Evolutionary conservation across 2,113 vertebrate genomes (phyloP).

Genomic region (Brachyistius frenatus): DNA sequence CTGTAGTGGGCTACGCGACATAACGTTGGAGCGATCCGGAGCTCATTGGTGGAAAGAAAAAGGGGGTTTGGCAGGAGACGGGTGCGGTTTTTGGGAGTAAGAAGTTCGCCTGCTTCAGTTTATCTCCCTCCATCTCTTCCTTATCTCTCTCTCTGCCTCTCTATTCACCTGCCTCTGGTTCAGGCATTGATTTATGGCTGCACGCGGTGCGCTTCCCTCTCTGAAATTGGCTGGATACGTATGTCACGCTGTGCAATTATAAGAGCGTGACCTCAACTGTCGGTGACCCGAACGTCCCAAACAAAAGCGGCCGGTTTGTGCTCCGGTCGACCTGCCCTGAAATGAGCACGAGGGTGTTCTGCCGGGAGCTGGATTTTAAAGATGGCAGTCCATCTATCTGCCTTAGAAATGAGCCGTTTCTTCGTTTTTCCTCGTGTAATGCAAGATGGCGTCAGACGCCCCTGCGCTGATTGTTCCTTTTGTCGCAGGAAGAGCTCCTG

Average conservation of each 20-base stretch:
- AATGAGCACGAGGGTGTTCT: not conserved
- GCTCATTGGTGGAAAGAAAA: slow-evolving; percentile 16
- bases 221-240: slow-evolving; percentile 65
- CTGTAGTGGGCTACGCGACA: not conserved
- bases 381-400: not conserved
- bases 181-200: slow-evolving; percentile 66
- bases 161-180: slow-evolving; percentile 50
- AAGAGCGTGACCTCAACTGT: slow-evolving; percentile 59
- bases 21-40: not conserved
- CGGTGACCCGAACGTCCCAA: slow-evolving; percentile 58
- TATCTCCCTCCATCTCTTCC: slow-evolving; percentile 25
- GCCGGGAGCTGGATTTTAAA: not conserved
- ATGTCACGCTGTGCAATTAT: slow-evolving; percentile 68
- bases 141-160: slow-evolving; percentile 2
- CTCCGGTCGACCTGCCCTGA: slow-evolving; percentile 51
- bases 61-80: slow-evolving; percentile 37
- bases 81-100: slow-evolving; percentile 43
- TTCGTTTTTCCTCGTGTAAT: not conserved
- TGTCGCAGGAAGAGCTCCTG: no score
- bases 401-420: not conserved
- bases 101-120: slow-evolving; percentile 7
- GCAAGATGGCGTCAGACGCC: no score
- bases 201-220: slow-evolving; percentile 48
- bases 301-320: slow-evolving; percentile 27
- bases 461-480: no score